A percentile compares a stretch with the other conserved stretches of the same genome.
phyloP scores from a whole-genome alignment of 2,888 invertebrate species.

The Drosophila helvetica region DNA sequence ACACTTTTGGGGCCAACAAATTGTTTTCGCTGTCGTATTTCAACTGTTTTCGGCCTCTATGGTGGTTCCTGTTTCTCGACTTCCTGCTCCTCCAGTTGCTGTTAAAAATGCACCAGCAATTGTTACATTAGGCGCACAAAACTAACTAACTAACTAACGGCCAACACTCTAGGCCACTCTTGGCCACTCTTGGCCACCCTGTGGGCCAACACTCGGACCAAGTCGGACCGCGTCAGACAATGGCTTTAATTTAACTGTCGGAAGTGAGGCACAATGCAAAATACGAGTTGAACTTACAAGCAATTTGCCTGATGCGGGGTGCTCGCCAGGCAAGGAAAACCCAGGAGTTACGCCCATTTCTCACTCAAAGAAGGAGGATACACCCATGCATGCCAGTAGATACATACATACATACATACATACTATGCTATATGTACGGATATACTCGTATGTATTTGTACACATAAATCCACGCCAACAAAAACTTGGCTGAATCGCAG shows the following conservation, averaged over 20 bases:
- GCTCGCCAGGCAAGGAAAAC: conserved; percentile 10
- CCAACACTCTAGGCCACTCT: conserved; percentile 4
- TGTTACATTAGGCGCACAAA: conserved; percentile 74
- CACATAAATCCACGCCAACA: conserved; percentile 51
- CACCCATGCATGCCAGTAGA: conserved; percentile 1
- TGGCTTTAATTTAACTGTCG: conserved; percentile 57
- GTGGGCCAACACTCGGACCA: conserved; percentile 20
- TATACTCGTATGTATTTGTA: conserved; percentile 21
- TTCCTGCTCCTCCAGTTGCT: conserved; percentile 44
- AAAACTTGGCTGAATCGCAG: conserved; percentile 51
- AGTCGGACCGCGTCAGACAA: conserved; percentile 40
- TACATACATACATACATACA: too few relatives aligned
- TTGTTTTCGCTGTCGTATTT: conserved; percentile 70
- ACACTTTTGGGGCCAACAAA: conserved; percentile 69
- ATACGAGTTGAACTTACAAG: conserved; percentile 78
- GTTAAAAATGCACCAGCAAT: conserved; percentile 76
- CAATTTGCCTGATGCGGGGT: conserved; percentile 63
- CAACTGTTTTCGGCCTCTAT: conserved; percentile 45
- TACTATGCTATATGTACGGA: conserved; percentile 6
- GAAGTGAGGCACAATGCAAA: conserved; percentile 77
- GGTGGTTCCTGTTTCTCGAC: conserved; percentile 19
- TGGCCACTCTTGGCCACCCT: too few relatives aligned
- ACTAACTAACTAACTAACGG: conserved; percentile 60
- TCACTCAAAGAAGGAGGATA: conserved; percentile 37
- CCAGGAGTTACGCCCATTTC: conserved; percentile 58